A percentile compares a stretch with the other conserved stretches of the same genome.
These are phyloP conservation scores for Liolophura sinensis DNA, from an alignment of 1,140 invertebrate species.

Conservation along the genomic window DNA sequence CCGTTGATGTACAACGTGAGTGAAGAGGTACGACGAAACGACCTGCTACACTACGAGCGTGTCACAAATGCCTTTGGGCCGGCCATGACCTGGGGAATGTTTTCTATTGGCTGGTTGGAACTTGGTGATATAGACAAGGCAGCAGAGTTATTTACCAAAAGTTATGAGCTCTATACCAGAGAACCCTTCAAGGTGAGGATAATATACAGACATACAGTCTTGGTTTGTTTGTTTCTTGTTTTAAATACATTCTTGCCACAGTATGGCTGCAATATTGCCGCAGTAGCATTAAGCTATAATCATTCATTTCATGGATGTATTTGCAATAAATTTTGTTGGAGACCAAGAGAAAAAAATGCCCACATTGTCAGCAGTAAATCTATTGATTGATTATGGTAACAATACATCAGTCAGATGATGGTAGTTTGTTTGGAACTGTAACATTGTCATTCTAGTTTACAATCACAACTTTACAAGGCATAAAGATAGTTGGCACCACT, in stretches of 20 bases:
- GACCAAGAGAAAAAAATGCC: too few species aligned
- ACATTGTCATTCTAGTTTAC: too few species aligned
- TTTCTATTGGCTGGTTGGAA: slow-evolving; percentile 58
- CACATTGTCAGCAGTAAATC: too few species aligned
- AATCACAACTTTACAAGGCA: too few species aligned
- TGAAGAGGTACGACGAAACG: not conserved
- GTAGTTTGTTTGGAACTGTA: too few species aligned
- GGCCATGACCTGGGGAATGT: slow-evolving; percentile 61
- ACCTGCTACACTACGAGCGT: slow-evolving; percentile 15
- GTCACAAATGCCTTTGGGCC: slow-evolving; percentile 54
- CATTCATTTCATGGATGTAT: not conserved
- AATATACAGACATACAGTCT: not conserved
- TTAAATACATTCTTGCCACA: too few species aligned
- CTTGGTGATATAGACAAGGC: slow-evolving; percentile 43
- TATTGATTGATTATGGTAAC: too few species aligned
- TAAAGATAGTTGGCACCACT: too few species aligned
- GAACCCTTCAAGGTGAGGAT: slow-evolving; percentile 53
- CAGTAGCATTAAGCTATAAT: too few species aligned
- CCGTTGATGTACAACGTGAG: not conserved
- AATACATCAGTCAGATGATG: too few species aligned
- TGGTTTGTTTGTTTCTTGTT: not conserved
- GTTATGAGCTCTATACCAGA: slow-evolving; percentile 32
- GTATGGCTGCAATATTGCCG: too few species aligned
- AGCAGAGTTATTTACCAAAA: slow-evolving; percentile 44
- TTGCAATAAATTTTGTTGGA: slow-evolving; percentile 26